Conservation (phyloP, 2,113 vertebrate genomes). For the Xyliphius kryptos region DNA sequence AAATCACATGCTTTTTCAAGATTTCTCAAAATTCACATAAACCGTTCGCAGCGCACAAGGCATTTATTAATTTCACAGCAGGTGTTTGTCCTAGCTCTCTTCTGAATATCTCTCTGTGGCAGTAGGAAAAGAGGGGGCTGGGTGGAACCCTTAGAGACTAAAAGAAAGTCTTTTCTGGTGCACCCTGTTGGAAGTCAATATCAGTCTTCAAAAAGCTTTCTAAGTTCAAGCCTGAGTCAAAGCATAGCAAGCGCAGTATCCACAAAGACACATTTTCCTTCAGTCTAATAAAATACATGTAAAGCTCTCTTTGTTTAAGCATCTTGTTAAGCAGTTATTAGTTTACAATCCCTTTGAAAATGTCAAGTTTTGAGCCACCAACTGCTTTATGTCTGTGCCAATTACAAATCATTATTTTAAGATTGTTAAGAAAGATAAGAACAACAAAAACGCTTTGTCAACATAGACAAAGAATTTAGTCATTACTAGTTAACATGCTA, state of each 20-base stretch:
- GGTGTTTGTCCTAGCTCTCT: slow-evolving; percentile 3
- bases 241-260: not conserved
- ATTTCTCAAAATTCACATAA: slow-evolving; percentile 18
- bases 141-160: slow-evolving; percentile 1
- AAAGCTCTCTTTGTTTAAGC: not conserved
- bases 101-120: not conserved
- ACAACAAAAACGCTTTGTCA: too few species aligned
- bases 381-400: too few species aligned
- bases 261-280: not conserved
- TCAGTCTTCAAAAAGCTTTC: not conserved
- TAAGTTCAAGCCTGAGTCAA: not conserved
- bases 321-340: not conserved
- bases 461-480: too few species aligned
- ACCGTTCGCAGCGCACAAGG: not conserved
- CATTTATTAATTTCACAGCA: slow-evolving; percentile 33
- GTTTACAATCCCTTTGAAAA: not conserved
- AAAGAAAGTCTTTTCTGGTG: not conserved
- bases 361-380: too few species aligned
- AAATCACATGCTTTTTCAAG: not conserved
- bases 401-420: too few species aligned
- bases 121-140: not conserved
- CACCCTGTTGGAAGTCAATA: not conserved
- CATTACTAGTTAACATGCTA: too few species aligned
- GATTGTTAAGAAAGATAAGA: too few species aligned
- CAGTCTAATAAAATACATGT: not conserved